Conservation (phyloP, 2,797 vertebrate genomes). For the Periparus ater region DNA sequence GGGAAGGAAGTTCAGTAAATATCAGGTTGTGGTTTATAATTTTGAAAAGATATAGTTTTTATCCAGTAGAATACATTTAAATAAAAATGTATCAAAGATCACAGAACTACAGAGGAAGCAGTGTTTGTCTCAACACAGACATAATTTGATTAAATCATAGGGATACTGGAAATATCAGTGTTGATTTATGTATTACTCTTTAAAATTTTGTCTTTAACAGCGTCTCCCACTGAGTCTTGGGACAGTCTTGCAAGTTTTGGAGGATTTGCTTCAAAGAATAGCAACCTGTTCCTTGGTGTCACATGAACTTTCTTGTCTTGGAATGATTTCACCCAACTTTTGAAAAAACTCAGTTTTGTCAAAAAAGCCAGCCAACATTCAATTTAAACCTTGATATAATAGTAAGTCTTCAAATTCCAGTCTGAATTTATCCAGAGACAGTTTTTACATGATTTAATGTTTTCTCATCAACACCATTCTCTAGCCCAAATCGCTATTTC, state of each 20-base stretch:
- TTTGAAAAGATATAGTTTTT: neutral
- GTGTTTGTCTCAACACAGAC: neutral
- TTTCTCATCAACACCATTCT: neutral
- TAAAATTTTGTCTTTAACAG: neutral
- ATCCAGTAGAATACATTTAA: neutral
- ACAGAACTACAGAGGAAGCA: neutral
- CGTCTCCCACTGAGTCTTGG: neutral
- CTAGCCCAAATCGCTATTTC: neutral
- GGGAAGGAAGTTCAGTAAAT: neutral
- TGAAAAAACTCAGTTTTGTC: neutral
- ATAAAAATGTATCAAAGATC: neutral
- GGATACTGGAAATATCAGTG: neutral
- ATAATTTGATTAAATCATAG: neutral
- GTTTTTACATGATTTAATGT: neutral
- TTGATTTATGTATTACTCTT: neutral
- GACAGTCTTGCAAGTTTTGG: neutral
- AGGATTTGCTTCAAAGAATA: neutral
- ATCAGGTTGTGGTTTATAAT: neutral
- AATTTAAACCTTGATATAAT: neutral
- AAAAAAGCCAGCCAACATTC: neutral
- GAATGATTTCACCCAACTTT: neutral
- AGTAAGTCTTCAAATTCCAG: neutral
- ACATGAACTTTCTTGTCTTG: neutral
- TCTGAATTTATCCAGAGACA: neutral
- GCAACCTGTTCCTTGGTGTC: neutral